Base-by-base conservation (phyloP, 2,797 vertebrate species). In the Chelon auratus region DNA sequence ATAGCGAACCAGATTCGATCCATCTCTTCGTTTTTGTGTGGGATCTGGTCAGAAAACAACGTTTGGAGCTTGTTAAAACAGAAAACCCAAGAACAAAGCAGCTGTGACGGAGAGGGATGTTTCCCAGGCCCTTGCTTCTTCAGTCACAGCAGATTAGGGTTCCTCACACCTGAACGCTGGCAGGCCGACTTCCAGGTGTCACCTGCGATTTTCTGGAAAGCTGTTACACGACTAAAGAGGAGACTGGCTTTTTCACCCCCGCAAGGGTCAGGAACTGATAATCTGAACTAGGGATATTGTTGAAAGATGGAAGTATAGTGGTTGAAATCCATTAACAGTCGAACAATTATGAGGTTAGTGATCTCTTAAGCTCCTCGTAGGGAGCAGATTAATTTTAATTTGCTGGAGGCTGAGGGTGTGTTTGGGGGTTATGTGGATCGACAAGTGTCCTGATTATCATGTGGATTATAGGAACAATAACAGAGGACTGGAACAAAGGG, bases 31-130 rank as follows among this genome's bases (percentile, higher is more conserved):
- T 20, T n/a, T 51, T 53, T 17, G 0, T 33, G 30, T 6, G 30
- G 7, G 30, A 33, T 43, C 4, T 5, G 24, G n/a, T 54, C 42
- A 54, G 52, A 24, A 42, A 53, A 26, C 24, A 4, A 26, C 43
- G 39, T 45, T 17, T 36, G 62, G 24, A 61, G 57, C 15, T 53
- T 53, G 39, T 55, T 36, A 33, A 54, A 22, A 12, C 50, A 22
- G 56, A 45, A 26, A 65, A 62, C 3, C 24, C 3, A 13, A 68
- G 20, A 20, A 17, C 18, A 61, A 45, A 40, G 45, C 52, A 39
- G 33, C 18, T n/a, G 20, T 13, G 43, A 43, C n/a, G 22, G 64
- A 64, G 40, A 30, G 17, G 10, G 9, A 57, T 50, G 37, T 47
- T 75, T 54, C 26, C 14, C 13, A 47, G 26, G 2, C 30, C 8